phyloP scores from a whole-genome alignment of 2,888 invertebrate genomes.

The Heliconius cydno region DNA sequence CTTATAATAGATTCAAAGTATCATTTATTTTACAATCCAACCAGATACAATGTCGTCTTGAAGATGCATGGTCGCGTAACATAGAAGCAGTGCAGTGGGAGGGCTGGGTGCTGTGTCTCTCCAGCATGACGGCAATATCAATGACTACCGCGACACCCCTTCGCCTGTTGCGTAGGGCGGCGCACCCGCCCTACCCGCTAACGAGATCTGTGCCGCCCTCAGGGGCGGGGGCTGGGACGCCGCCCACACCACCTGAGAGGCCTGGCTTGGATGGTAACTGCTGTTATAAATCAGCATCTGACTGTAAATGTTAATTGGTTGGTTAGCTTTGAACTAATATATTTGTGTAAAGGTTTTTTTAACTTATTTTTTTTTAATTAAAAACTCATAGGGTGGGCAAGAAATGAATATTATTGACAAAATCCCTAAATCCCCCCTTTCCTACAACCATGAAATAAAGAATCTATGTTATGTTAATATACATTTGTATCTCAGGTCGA shows the following conservation, averaged over 20 bases:
- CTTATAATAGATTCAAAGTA: conserved; percentile 56
- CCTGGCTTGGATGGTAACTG: conserved; percentile 49
- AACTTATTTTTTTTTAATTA: too few relatives aligned
- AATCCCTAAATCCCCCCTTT: too few relatives aligned
- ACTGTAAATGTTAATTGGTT: too few relatives aligned
- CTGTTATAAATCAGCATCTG: too few relatives aligned
- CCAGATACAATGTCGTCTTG: conserved; percentile 88
- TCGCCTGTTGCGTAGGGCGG: conserved; percentile 85
- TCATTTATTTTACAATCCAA: background rate
- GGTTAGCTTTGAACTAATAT: too few relatives aligned
- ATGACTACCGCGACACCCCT: conserved; percentile 50
- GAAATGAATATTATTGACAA: too few relatives aligned
- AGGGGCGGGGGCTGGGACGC: conserved; percentile 82
- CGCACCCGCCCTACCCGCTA: conserved; percentile 92
- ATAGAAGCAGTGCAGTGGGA: conserved; percentile 84
- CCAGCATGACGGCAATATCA: conserved; percentile 52
- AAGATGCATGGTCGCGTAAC: conserved; percentile 89
- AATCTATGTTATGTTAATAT: background rate
- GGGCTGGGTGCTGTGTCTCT: conserved; percentile 85
- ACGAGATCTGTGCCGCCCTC: conserved; percentile 89
- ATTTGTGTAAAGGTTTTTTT: too few relatives aligned
- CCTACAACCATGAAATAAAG: background rate
- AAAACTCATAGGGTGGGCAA: too few relatives aligned
- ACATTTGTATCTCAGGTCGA: conserved; percentile 52
- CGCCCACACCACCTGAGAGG: conserved; percentile 55